Evolutionary conservation across 2,888 invertebrate species (phyloP).

Genomic region (Vanessa cardui): DNA sequence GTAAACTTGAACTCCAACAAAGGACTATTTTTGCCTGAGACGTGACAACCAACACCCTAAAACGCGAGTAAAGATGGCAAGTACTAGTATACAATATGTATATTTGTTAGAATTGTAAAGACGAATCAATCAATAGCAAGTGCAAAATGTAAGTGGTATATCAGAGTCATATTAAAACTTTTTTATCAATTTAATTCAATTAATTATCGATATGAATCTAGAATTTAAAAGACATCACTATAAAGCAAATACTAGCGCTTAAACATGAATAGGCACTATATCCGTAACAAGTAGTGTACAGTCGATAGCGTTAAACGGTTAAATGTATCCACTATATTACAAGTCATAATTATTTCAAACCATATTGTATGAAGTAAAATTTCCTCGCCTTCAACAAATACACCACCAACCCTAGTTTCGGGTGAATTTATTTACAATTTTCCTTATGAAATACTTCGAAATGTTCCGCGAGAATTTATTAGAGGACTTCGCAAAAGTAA

Average conservation of each 20-base stretch:
- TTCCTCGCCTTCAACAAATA: constrained; percentile 6
- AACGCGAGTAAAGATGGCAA: too few species aligned
- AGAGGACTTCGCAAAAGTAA: constrained; percentile 61
- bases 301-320: background rate
- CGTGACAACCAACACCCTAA: too few species aligned
- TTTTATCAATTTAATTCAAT: too few species aligned
- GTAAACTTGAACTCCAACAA: too few species aligned
- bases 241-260: background rate
- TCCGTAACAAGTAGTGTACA: background rate
- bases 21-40: too few species aligned
- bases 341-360: background rate
- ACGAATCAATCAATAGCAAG: background rate
- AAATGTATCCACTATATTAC: background rate
- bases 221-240: background rate
- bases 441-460: constrained; percentile 71
- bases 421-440: constrained; percentile 51
- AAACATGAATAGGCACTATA: background rate
- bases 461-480: constrained; percentile 64
- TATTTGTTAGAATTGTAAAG: too few species aligned
- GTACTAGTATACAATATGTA: too few species aligned
- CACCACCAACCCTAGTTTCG: constrained; percentile 21
- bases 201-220: background rate
- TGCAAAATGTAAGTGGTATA: background rate
- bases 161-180: too few species aligned
- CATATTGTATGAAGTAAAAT: background rate